phyloP scores from a whole-genome alignment of 1,140 invertebrate genomes.

The Lethocerus indicus region DNA sequence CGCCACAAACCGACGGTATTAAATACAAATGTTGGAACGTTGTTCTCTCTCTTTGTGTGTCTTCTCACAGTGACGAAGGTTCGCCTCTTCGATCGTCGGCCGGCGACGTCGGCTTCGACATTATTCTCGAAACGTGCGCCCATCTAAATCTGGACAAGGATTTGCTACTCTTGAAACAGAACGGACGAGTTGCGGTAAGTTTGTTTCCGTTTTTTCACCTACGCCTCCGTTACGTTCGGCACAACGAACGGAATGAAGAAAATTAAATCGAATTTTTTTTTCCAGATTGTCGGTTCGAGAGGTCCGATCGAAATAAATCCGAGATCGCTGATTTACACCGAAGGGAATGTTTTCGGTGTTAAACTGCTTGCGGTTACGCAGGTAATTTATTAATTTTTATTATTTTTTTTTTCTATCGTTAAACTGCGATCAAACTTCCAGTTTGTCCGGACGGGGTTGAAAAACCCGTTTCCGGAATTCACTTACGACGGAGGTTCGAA shows the following conservation, averaged over 20 bases:
- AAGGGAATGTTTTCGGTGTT: slow-evolving; percentile 29
- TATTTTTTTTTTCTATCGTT: neutral
- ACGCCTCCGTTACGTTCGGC: too few relatives aligned
- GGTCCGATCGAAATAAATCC: slow-evolving; percentile 31
- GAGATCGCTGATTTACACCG: slow-evolving; percentile 31
- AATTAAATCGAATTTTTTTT: slow-evolving; percentile 3
- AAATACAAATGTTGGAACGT: too few relatives aligned
- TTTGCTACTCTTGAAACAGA: slow-evolving; percentile 26
- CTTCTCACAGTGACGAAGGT: too few relatives aligned
- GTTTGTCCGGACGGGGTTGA: neutral
- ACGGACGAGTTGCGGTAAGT: slow-evolving; percentile 32
- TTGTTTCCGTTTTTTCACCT: slow-evolving; percentile 8
- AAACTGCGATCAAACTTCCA: neutral
- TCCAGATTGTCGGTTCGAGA: slow-evolving; percentile 32
- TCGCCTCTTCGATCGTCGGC: too few relatives aligned
- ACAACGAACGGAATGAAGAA: neutral
- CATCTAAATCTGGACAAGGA: slow-evolving; percentile 36
- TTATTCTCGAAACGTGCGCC: slow-evolving; percentile 40
- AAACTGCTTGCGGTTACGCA: slow-evolving; percentile 20
- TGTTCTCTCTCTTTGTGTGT: too few relatives aligned
- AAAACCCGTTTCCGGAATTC: neutral
- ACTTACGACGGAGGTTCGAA: neutral
- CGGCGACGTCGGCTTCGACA: slow-evolving; percentile 29
- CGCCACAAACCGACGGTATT: too few relatives aligned
- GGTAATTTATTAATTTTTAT: neutral